Percentiles rank a stretch among this genome's conserved stretches.
phyloP scores from a whole-genome alignment of 2,113 vertebrate genomes.

The Chelonoidis abingdonii region DNA sequence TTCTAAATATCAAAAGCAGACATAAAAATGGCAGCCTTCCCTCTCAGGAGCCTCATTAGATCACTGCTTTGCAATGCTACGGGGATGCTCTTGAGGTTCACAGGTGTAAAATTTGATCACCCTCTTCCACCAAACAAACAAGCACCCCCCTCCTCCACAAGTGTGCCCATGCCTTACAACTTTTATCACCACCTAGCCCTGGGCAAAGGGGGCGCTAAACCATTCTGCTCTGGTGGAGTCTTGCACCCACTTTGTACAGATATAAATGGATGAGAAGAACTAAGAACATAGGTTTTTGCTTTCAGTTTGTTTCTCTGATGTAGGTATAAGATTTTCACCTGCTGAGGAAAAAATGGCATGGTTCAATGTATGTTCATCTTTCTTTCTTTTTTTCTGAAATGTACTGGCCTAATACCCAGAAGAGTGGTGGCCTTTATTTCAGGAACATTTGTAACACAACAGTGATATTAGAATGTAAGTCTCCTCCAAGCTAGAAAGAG shows the following conservation, averaged over 20 bases:
- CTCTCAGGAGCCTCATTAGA: background rate
- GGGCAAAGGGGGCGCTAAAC: background rate
- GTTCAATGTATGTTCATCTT: background rate
- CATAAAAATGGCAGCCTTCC: background rate
- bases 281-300: background rate
- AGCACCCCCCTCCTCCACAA: accelerated
- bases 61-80: background rate
- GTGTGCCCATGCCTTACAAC: background rate
- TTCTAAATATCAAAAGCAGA: constrained; percentile 60
- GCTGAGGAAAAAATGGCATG: background rate
- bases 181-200: background rate
- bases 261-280: accelerated
- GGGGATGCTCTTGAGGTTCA: accelerated
- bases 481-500: background rate
- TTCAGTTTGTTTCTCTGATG: background rate
- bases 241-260: background rate
- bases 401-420: too few relatives aligned
- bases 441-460: background rate
- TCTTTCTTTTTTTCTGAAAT: background rate
- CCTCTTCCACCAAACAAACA: accelerated
- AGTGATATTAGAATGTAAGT: background rate
- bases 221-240: accelerated
- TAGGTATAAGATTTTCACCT: background rate
- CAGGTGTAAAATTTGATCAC: accelerated
- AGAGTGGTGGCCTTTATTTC: background rate